Percentiles rank a stretch among this genome's conserved stretches.
phyloP scores from a whole-genome alignment of 1,140 invertebrate species.

The Subanguina moxae region DNA sequence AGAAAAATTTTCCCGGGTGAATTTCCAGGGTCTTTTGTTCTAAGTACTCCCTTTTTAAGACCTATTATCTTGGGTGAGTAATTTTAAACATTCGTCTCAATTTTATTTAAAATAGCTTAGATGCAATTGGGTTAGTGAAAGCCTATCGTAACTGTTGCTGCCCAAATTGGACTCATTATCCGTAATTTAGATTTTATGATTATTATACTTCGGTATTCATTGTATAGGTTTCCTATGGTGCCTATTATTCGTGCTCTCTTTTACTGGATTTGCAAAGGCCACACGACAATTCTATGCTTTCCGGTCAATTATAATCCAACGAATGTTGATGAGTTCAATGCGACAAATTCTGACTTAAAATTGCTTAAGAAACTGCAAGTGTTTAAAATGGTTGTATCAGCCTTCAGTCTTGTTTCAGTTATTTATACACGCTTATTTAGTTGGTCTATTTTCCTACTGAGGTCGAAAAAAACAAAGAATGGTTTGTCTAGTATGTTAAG shows the following conservation, averaged over 20 bases:
- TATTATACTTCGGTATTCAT: background rate
- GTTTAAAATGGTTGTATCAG: constrained; percentile 4
- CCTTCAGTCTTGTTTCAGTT: no score
- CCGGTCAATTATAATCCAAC: constrained; percentile 18
- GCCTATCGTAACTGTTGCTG: constrained; percentile 24
- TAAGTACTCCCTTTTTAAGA: constrained; percentile 24
- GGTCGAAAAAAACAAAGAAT: constrained; percentile 9
- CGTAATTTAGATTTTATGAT: constrained; percentile 3
- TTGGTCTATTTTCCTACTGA: background rate
- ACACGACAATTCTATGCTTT: constrained; percentile 23
- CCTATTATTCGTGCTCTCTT: constrained; percentile 31
- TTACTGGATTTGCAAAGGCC: constrained; percentile 28
- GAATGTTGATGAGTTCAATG: constrained; percentile 16
- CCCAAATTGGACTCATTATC: constrained; percentile 6
- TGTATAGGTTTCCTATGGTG: constrained; percentile 22
- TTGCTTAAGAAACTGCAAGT: background rate
- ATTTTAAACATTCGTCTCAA: no score
- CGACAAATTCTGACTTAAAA: constrained; percentile 4
- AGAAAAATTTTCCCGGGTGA: constrained; percentile 6
- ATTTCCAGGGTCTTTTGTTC: background rate
- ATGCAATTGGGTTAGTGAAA: constrained; percentile 28
- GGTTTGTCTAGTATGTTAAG: background rate
- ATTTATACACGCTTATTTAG: no score
- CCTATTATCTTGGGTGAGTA: constrained; percentile 10
- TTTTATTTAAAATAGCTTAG: background rate